phyloP scores from a whole-genome alignment of 1,140 invertebrate species.

The Bacillus rossius region DNA sequence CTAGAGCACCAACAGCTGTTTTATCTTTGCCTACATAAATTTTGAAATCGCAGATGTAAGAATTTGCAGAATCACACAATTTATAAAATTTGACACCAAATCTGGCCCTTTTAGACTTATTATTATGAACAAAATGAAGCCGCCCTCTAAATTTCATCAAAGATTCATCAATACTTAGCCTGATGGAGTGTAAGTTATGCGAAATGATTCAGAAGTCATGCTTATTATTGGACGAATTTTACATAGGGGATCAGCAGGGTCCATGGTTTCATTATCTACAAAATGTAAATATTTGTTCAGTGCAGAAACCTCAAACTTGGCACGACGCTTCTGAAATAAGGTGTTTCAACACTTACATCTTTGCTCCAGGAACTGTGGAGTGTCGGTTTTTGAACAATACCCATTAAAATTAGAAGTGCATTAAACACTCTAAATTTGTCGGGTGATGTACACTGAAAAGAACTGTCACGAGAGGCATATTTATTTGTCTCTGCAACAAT shows the following conservation, averaged over 20 bases:
- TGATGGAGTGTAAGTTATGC: constrained; percentile 15
- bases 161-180: constrained; percentile 20
- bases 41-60: constrained; percentile 14
- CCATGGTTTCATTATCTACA: neutral
- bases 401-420: too few species aligned
- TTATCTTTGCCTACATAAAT: constrained; percentile 16
- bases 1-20: neutral
- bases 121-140: constrained; percentile 17
- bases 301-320: neutral
- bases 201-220: constrained; percentile 1
- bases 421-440: neutral
- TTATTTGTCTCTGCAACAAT: constrained; percentile 1
- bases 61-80: constrained; percentile 17
- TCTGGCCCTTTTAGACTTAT: constrained; percentile 19
- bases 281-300: too few species aligned
- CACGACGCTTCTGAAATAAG: too few species aligned
- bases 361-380: too few species aligned
- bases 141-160: constrained; percentile 20
- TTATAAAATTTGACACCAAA: constrained; percentile 22
- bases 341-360: too few species aligned
- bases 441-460: neutral
- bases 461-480: neutral
- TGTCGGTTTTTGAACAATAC: neutral
- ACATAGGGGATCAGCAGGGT: neutral
- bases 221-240: neutral